Base-by-base conservation (phyloP, 2,888 invertebrate species). In the Cantharis lateralis region DNA sequence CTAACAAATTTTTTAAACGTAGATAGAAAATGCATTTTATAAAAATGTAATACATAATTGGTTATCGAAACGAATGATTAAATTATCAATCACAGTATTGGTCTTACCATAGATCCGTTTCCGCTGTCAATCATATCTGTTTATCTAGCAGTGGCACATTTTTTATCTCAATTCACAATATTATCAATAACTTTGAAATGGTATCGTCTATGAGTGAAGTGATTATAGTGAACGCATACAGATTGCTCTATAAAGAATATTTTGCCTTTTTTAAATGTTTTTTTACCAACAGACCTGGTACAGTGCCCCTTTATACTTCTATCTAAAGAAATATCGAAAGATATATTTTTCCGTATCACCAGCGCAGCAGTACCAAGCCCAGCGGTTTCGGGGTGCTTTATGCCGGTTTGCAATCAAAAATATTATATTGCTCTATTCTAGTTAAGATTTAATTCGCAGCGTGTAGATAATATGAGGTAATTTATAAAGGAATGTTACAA, bases 401-500 rank as follows among this genome's bases (percentile, higher is more conserved):
- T 4, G 2, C 20, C 4, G 20, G 20, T 24, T 24, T 24, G 7
- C 7, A 24, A 24, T 24, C 7, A 9, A 48, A 48, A 48, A 48
- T 5, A 5, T 4, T 5, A 5, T 4, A 11, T 32, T 32, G 13
- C 13, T 32, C 0, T 32, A 32, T 32, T 32, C 1, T 3, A 32
- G 13, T 32, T 32, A 4, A 13, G 32, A 32, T 32, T 32, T 32
- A 32, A 32, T 32, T 32, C 32, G 11, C 13, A 32, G 32, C 32
- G 13, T 32, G 11, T 2, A 10, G 10, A 28, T 10, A 28, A 28
- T 28, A 32, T 32, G 3, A 48, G 48, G 48, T 48, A 66, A 66
- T 66, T 66, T 66, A 66, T 13, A 66, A 18, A 66, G 24, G 24
- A 71, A 26, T 71, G 71, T 20, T 16, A 71, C 66, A 72, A 68